Base-by-base conservation (phyloP, 2,113 vertebrate species). In the Micromys minutus region DNA sequence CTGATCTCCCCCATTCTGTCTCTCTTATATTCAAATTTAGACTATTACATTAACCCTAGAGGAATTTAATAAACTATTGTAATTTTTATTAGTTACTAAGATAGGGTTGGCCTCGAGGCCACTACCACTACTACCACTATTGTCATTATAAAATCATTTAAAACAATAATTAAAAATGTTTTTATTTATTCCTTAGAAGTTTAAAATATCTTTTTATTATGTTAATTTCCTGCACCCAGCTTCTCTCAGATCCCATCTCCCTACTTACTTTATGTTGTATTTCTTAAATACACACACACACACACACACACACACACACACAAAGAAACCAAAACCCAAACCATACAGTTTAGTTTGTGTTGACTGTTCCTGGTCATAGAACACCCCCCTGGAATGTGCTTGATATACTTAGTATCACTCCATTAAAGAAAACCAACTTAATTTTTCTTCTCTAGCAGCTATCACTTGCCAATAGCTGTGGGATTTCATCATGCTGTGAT, bases 1-100 rank as follows among this genome's bases (percentile, higher is more conserved):
- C n/a, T 42, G 22, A 31, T 72, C 16, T 74, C 36, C 17, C 5
- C 36, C n/a, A 21, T 45, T 59, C 47, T 72, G 52, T 22, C 10
- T 45, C 26, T 24, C 22, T 67, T 36, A 89, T 17, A 86, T 42
- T 92, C 16, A 87, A 55, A 55, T 75, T 52, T 90, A 81, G 79
- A 22, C n/a, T 92, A n/a, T 95, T 65, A 85, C 22, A 94, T 47
- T 91, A 74, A 94, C 7, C 61, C 52, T 52, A 94, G 31, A 86
- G 26, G 36, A 13, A 90, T 84, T 63, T 42, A 81, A 59, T 39
- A 81, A 59, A 59, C 59, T 81, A 59, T 81, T 81, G 39, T n/a
- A 22, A 52, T 24, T 80, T 11, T 55, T 57, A 80, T 55, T 79
- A 36, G 47, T 79, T 80, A 55, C 34, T 80, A 80, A 80, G 77